These are phyloP conservation scores for Halocynthia roretzi DNA, from an alignment of 23 tunicate genomes.

Conservation along the genomic window DNA sequence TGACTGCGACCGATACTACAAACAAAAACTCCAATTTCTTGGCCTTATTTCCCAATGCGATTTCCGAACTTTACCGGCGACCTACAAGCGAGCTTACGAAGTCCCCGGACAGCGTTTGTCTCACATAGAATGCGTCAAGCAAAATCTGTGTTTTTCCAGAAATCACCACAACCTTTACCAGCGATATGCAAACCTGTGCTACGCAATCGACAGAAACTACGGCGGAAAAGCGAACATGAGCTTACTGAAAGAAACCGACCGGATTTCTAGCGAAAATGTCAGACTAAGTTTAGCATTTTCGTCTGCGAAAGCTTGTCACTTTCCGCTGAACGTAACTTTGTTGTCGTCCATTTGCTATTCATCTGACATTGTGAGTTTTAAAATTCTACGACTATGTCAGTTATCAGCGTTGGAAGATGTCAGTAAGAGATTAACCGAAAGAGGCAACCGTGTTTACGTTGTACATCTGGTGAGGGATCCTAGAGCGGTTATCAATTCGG, in stretches of 20 bases:
- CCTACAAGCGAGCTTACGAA: not conserved
- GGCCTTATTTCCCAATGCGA: not conserved
- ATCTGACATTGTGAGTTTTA: not conserved
- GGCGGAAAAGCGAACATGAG: not conserved
- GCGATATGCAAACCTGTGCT: not conserved
- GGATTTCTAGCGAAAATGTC: no score
- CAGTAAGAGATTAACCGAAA: not conserved
- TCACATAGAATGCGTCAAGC: not conserved
- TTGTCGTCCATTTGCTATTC: slow-evolving; percentile 8
- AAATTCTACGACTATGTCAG: not conserved
- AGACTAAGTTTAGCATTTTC: no score
- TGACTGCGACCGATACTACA: not conserved
- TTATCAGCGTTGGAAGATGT: not conserved
- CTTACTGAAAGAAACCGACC: not conserved
- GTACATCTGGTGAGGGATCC: slow-evolving; percentile 7
- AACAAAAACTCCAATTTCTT: not conserved
- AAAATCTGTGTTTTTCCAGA: not conserved
- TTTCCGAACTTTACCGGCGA: slow-evolving; percentile 1
- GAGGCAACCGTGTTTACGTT: not conserved
- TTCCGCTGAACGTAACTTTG: not conserved
- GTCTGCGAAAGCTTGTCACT: not conserved
- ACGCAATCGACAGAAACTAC: not conserved
- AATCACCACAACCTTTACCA: not conserved
- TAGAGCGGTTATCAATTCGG: not conserved
- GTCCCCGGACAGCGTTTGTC: not conserved